phyloP scores from a whole-genome alignment of 2,797 vertebrate species.

The Sebastes flavidus region DNA sequence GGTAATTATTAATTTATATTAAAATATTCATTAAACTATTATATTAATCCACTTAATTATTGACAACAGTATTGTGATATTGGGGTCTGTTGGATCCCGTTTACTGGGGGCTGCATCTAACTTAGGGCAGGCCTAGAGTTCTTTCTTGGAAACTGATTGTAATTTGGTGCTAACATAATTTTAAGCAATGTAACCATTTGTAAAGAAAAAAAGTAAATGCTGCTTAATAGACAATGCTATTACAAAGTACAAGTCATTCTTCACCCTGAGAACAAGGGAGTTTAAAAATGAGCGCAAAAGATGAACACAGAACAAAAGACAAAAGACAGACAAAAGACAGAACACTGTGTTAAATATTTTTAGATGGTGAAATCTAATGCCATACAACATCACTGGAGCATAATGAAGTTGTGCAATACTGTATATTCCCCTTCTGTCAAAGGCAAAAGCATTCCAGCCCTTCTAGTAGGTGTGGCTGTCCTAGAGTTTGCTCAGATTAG shows the following conservation, averaged over 20 bases:
- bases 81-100: neutral
- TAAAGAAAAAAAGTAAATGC: neutral
- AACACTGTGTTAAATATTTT: conserved; percentile 1
- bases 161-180: neutral
- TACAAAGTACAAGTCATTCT: neutral
- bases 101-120: neutral
- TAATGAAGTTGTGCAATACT: conserved; percentile 40
- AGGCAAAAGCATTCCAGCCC: conserved; percentile 10
- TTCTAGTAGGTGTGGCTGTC: conserved; percentile 37
- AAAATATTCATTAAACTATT: neutral
- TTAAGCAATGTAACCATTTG: neutral
- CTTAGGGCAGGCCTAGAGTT: neutral
- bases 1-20: neutral
- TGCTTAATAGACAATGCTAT: neutral
- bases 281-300: neutral
- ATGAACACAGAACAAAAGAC: neutral
- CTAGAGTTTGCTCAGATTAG: neutral
- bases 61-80: neutral
- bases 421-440: conserved; percentile 7
- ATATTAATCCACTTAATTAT: neutral
- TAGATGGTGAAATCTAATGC: conserved; percentile 12
- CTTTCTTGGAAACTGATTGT: neutral
- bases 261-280: neutral
- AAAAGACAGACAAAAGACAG: neutral
- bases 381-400: neutral